Evolutionary conservation across 1,140 invertebrate genomes (phyloP), one percentile per base, ranked within the genome.

Genomic region (Neodiprion pinetum): DNA sequence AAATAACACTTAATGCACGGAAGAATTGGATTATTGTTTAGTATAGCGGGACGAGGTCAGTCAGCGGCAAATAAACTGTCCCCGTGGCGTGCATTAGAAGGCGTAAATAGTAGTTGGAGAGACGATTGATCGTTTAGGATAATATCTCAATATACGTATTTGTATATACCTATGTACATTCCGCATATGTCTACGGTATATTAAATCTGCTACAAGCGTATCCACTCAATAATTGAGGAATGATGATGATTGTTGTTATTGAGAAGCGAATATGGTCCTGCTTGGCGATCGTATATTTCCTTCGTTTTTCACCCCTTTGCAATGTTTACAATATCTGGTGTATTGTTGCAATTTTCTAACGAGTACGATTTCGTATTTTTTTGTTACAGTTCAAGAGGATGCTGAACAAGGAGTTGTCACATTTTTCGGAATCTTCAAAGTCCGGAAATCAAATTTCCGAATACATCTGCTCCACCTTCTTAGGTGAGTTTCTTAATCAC

Each of bases 371-470:
- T 14, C 28, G 40, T 47, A 75, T 12, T 71, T 73, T 80, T 82
- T 70, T 80, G 80, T 92, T 95, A 73, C 93, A 99, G 98, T 99
- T 99, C 92, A 99, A 99, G 90, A 93, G 98, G 88, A 99, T 99
- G 97, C 93, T 99, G 85, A 99, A 99, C 91, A 98, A 99, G 91
- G 98, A 99, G 89, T 91, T 99, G 80, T 99, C 96, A 86, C 98
- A 99, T 89, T 99, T 99, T 90, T 99, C 98, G 50, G 98, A 99
- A 87, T 99, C 97, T 71, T 98, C 96, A 87, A 99, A 98, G 90
- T 99, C 98, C 75, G 98, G 98, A 81, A 99, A 98, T 89, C 98
- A 99, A 92, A 98, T 99, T 83, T 99, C 98, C 49, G 98, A 99
- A 88, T 99, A 98, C 89, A 98, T 99, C 87, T 99, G 97, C 90